A percentile compares a stretch with the other conserved stretches of the same genome.
Conservation (phyloP, 1,140 invertebrate genomes). For the Acromyrmex heyeri region DNA sequence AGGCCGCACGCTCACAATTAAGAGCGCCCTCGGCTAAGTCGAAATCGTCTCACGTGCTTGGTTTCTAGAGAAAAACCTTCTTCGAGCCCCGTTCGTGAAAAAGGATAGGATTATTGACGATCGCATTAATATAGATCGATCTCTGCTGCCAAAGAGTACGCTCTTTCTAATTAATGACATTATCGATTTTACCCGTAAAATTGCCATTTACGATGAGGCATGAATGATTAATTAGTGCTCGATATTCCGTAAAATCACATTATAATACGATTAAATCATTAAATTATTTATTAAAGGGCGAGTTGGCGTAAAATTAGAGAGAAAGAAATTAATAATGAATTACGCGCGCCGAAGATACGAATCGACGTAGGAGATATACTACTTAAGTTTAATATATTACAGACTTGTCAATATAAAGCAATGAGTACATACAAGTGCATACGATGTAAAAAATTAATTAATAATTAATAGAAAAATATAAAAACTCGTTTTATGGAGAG, state of each 20-base stretch:
- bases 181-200: constrained; percentile 50
- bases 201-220: constrained; percentile 54
- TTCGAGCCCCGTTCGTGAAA: constrained; percentile 12
- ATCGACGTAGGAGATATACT: background rate
- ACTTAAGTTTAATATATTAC: background rate
- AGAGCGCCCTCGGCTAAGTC: constrained; percentile 63
- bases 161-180: constrained; percentile 51
- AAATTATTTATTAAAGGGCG: constrained; percentile 55
- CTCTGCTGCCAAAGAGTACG: constrained; percentile 25
- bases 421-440: background rate
- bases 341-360: background rate
- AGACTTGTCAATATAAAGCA: background rate
- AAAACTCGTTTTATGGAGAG: background rate
- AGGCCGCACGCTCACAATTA: constrained; percentile 72
- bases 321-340: constrained; percentile 35
- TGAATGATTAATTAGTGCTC: constrained; percentile 60
- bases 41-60: constrained; percentile 69
- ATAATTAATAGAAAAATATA: background rate
- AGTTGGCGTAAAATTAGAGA: constrained; percentile 51
- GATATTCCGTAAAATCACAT: constrained; percentile 58
- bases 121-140: constrained; percentile 59
- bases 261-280: constrained; percentile 62
- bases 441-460: background rate
- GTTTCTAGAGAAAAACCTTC: constrained; percentile 66
- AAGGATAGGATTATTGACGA: constrained; percentile 48